Base-by-base conservation (phyloP, 1,140 invertebrate genomes). In the Neodiprion lecontei region DNA sequence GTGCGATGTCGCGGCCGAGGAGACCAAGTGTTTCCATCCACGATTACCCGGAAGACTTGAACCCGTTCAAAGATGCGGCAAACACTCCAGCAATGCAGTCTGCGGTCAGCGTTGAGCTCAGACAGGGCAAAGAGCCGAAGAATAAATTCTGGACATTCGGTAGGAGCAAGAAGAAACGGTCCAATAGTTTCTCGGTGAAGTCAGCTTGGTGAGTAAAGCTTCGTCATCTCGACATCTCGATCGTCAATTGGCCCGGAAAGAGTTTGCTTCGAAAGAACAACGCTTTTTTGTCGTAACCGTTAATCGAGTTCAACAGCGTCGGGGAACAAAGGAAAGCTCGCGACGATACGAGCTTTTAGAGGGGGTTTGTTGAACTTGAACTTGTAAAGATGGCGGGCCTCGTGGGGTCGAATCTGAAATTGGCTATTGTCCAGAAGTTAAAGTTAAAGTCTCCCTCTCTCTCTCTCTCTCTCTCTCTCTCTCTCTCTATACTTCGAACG, bases 11-110 rank as follows among this genome's bases (percentile, higher is more conserved):
- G 73, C 77, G 21, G 50, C 74, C 78, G 23, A 83, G 86, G 78
- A 81, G 86, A 76, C 78, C 84, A 21, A 87, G 83, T 74, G 76
- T 86, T 74, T 86, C 84, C 67, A 90, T 93, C 78, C 89, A 92
- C 83, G 90, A 93, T 83, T 94, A 94, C 84, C 92, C 93, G 21
- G 92, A 93, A 81, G 92, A 93, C 81, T 86, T 94, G 61, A 93
- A 94, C 86, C 93, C 92, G 7, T 94, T 94, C 84, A 89, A 90
- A 75, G 92, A 94, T 75, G 92, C 92, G 67, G 90, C 92, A 75
- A 90, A 92, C 77, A 50, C 78, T 14, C 79, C 69, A 67, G 74
- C 75, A 48, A 80, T 80, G 48, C 28, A 79, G 49, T 72, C 53
- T 40, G 72, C 68, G 14, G 67, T 65, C 12, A 74, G 80, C 17